Base-by-base conservation (phyloP, 2,113 vertebrate genomes). In the Numida meleagris region DNA sequence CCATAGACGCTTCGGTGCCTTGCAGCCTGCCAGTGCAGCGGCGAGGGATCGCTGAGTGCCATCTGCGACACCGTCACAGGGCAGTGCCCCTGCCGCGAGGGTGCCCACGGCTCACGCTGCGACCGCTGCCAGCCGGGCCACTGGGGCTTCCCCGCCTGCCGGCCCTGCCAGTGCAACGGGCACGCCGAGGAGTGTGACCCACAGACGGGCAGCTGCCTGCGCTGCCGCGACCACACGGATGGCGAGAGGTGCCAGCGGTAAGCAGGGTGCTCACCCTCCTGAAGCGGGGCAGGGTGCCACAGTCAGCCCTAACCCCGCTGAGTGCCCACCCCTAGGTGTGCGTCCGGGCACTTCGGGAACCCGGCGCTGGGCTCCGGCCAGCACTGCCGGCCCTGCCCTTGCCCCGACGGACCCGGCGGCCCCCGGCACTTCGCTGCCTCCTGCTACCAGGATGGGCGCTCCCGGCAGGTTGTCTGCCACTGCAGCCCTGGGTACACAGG, bases 61-160 rank as follows among this genome's bases (percentile, higher is more conserved):
- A 90, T 99, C 33, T 99, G 99, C 6, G 98, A 99, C 63, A 98
- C 97, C 79, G 61, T 93, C 93, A 98, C 97, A 0, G 99, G 99
- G 21, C 99, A 99, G 83, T 99, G 99, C 89, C 97, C 97, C 74
- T 99, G 99, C 82, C 98, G 97, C 2, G 89, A 98, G 1, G 99
- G 99, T 6, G 98, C 98, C 11, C 99, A 98, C 3, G 99, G 99
- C 8, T 96, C 90, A 27, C 98, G 92, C 38, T 99, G 99, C 1
- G 98, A 99, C 72, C 97, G 96, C 43, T 99, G 99, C 92, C 99
- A 99, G 93, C 95, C 95, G 0, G 98, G 99, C n/a, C 97, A 99
- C 97, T 99, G 99, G 99, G 99, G 99, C 72, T 99, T 99, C 96
- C 99, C 99, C 1, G 90, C 84, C 89, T 99, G 99, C 96, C 97